Conservation (phyloP, 2,113 vertebrate species). For the Aspiorhynchus laticeps region DNA sequence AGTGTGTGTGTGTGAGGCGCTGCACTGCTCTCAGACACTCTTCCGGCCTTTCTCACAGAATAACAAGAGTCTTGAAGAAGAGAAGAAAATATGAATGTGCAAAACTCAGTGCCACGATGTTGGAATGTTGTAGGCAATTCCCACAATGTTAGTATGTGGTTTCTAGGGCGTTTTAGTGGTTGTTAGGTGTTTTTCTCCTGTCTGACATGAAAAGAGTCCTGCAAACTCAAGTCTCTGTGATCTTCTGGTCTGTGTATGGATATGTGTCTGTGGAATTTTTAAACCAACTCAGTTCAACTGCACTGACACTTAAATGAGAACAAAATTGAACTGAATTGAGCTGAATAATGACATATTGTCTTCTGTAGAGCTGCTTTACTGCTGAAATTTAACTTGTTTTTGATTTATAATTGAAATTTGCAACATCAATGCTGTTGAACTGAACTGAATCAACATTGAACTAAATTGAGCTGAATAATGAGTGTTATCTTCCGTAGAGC, state of each 20-base stretch:
- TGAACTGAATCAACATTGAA: too few relatives aligned
- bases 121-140: background rate
- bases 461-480: too few relatives aligned
- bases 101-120: background rate
- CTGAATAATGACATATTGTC: background rate
- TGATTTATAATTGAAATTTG: too few relatives aligned
- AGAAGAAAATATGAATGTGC: background rate
- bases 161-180: background rate
- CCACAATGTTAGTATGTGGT: background rate
- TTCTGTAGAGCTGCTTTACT: too few relatives aligned
- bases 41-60: slow-evolving; percentile 11
- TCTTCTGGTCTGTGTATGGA: background rate
- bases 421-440: too few relatives aligned
- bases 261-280: background rate
- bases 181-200: background rate
- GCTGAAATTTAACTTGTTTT: background rate
- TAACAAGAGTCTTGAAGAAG: background rate
- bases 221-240: background rate
- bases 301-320: too few relatives aligned
- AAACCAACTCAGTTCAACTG: too few relatives aligned
- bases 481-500: too few relatives aligned
- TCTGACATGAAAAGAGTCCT: background rate
- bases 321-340: background rate
- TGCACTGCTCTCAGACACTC: background rate
- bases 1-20: slow-evolving; percentile 5